A percentile compares a stretch with the other conserved stretches of the same genome.
Conservation (phyloP, 2,888 invertebrate genomes). For the Oscheius onirici region DNA sequence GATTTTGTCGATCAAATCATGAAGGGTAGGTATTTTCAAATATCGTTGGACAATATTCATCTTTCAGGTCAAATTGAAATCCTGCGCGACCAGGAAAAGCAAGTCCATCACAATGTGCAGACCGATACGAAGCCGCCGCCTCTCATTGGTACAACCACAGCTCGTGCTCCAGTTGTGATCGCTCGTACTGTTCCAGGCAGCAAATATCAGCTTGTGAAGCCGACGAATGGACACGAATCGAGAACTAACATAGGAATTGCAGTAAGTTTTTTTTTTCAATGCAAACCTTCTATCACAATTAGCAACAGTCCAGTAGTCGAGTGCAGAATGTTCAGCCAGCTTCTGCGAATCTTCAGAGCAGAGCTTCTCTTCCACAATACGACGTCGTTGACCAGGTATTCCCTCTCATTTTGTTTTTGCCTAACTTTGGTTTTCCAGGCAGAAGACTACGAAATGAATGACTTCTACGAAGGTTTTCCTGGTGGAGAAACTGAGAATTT, state of each 20-base stretch:
- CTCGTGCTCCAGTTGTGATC: conserved; percentile 17
- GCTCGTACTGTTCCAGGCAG: conserved; percentile 22
- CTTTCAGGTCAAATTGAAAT: background rate
- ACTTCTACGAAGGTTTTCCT: background rate
- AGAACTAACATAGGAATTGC: too few relatives aligned
- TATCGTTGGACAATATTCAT: background rate
- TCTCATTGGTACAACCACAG: background rate
- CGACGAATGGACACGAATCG: conserved; percentile 8
- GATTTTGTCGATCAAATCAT: conserved; percentile 67
- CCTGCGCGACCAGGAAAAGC: conserved; percentile 13
- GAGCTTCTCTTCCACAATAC: conserved; percentile 10
- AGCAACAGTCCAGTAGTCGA: background rate
- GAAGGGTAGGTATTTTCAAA: conserved; percentile 2
- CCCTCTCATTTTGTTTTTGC: background rate
- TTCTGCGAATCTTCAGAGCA: background rate
- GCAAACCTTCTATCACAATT: background rate
- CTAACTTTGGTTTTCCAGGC: background rate
- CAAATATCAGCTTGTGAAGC: conserved; percentile 25
- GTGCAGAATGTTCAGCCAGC: background rate
- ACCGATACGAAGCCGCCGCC: background rate
- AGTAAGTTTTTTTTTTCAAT: background rate
- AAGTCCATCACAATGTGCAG: conserved; percentile 13
- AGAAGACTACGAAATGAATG: conserved; percentile 2
- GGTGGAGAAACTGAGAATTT: conserved; percentile 12
- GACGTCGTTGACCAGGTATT: background rate